Evolutionary conservation across 2,797 vertebrate genomes (phyloP), one percentile per base, ranked within the genome.

Genomic region (Periparus ater): DNA sequence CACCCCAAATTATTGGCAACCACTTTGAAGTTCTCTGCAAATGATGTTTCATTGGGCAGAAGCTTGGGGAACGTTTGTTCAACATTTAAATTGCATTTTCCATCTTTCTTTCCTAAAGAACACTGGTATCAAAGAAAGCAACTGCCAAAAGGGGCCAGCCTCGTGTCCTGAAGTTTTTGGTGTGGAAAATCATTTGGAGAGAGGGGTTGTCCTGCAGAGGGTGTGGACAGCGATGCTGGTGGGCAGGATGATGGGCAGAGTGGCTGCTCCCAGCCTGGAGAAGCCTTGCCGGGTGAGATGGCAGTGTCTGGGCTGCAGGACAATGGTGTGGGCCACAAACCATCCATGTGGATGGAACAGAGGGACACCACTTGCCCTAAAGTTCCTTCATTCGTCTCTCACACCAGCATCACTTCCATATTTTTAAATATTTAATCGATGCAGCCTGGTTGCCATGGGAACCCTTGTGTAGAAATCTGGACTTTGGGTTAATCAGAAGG

Each of bases 361-460:
- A 67, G 54, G 48, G 36, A 67, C 0, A 7, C 21, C 8, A 3
- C 51, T 51, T 70, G 17, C 26, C 42, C 67, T 32, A 5, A 12
- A 63, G 60, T 76, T 82, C 63, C 79, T 62, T 51, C 50, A 48
- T 75, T 80, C 0, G 0, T 75, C 60, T 94, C 1, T 1, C 53
- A 70, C 6, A 4, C 38, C 8, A 0, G 53, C 65, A 48, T 47
- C 21, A 1, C 84, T 94, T 93, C 87, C 65, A 42, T 83, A 75
- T 93, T 92, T 93, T 94, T 34, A 78, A 95, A 94, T 94, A 94
- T 89, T 92, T 92, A 89, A 92, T 87, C 76, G 75, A 60, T 54
- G 40, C 89, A 91, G 92, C 20, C 51, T 2, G 1, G 92, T 96
- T 96, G 85, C 91, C 70, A 89, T 96, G 91, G 92, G 55, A 97